Base-by-base conservation (phyloP, 2,113 vertebrate species). In the Lasiurus borealis region DNA sequence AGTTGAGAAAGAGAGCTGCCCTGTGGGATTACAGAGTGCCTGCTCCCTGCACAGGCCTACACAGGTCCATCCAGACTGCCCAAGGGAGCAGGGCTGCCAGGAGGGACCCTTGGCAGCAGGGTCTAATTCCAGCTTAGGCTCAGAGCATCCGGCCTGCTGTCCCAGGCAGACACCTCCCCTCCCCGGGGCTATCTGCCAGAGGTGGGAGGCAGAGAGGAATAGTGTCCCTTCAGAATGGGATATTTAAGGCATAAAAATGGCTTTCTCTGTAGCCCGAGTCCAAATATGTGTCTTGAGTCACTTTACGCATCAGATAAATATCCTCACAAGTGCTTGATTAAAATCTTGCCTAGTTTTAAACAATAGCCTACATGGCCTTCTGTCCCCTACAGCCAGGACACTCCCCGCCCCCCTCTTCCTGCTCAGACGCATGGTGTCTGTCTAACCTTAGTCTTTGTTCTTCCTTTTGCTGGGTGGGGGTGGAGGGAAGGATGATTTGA, bases 241-340 rank as follows among this genome's bases (percentile, higher is more conserved):
- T 54, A 57, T 80, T 77, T n/a, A 62, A 46, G 40, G 25, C 44
- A 36, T 48, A 57, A 9, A 44, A 48, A 62, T 11, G 5, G 75
- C 34, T 78, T 85, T 90, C 68, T 88, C 44, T 13, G 16, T 84
- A 69, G 72, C 48, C 21, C 0, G 1, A 59, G 19, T 78, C 62
- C 29, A 48, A 81, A 57, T 82, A 54, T 44, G 52, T 4, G 2
- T 85, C n/a, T 82, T 82, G 69, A 85, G 93, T 96, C 85, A 96
- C 48, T 90, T n/a, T n/a, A 0, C 10, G 46, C 3, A 6, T 90
- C 72, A 88, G 69, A 48, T 78, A 59, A 54, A 36, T n/a, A 29
- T 12, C 44, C 73, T 80, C 25, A 31, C 21, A 31, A 92, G 71
- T 16, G 27, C 29, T 10, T 73, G 10, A 15, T 40, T 84, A 11